A percentile compares a stretch with the other conserved stretches of the same genome.
These are phyloP conservation scores for Celastrina argiolus DNA, from an alignment of 2,888 invertebrate genomes.

Conservation along the genomic window DNA sequence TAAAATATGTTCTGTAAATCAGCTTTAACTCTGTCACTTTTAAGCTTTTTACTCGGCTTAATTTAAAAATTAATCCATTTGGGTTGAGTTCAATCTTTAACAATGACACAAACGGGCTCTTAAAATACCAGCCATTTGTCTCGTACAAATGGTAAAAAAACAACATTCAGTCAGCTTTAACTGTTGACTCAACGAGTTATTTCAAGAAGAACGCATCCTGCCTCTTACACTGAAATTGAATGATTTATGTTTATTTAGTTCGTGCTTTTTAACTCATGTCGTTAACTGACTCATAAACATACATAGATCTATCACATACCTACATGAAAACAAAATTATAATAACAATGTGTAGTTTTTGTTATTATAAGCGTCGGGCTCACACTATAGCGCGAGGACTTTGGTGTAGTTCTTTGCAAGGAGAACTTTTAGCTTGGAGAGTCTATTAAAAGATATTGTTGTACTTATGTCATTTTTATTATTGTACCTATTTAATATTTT, in stretches of 20 bases:
- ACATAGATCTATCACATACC: neutral
- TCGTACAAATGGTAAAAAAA: conserved; percentile 8
- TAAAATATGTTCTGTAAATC: neutral
- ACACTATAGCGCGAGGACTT: no score
- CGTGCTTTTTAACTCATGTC: conserved; percentile 1
- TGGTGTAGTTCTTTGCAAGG: no score
- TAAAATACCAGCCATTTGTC: conserved; percentile 7
- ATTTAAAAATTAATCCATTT: neutral
- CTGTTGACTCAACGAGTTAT: conserved; percentile 27
- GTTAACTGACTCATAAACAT: neutral
- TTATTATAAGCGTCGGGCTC: no score
- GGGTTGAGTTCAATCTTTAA: neutral
- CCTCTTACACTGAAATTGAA: conserved; percentile 27
- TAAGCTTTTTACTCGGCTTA: neutral
- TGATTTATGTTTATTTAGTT: conserved; percentile 20
- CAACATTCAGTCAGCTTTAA: conserved; percentile 23
- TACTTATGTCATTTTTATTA: no score
- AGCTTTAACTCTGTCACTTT: neutral
- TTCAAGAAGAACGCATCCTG: conserved; percentile 28
- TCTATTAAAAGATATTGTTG: no score
- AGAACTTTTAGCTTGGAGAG: no score
- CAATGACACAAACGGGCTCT: neutral
- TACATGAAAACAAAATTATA: neutral
- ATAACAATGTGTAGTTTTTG: no score
- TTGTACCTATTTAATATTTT: no score